These are phyloP conservation scores for Plutella xylostella DNA, from an alignment of 2,888 invertebrate species.

Conservation along the genomic window DNA sequence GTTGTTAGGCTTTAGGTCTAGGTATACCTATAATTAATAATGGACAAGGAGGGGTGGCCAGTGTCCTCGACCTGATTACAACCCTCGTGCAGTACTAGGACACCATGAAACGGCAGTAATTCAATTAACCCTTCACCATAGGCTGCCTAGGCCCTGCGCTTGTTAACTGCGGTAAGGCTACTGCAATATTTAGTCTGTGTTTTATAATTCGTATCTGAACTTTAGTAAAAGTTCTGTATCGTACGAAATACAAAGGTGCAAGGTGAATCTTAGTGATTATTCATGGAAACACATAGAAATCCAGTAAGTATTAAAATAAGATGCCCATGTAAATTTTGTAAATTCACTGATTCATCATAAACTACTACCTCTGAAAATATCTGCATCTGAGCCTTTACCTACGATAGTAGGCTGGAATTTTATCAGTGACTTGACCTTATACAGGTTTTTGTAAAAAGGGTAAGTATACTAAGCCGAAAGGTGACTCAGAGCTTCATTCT, in stretches of 20 bases:
- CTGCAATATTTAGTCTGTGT: not conserved
- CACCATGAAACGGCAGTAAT: slow-evolving; percentile 53
- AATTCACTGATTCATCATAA: no score
- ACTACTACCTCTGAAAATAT: no score
- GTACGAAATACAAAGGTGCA: not conserved
- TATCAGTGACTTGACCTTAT: no score
- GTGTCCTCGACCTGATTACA: slow-evolving; percentile 49
- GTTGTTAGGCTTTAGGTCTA: no score
- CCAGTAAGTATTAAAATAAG: no score
- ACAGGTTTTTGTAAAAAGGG: no score
- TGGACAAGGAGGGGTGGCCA: slow-evolving; percentile 24
- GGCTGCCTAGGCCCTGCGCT: not conserved
- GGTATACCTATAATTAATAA: no score
- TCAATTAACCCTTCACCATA: slow-evolving; percentile 37
- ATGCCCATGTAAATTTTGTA: no score
- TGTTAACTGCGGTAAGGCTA: not conserved
- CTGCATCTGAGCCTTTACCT: no score
- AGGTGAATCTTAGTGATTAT: not conserved
- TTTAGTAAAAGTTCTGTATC: not conserved
- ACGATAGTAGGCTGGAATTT: no score
- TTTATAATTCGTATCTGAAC: not conserved
- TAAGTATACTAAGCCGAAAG: no score
- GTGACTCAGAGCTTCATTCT: no score
- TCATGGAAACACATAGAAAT: not conserved
- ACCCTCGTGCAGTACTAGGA: slow-evolving; percentile 38